Percentiles rank a stretch among this genome's conserved stretches.
Evolutionary conservation across 1,140 invertebrate genomes (phyloP).

Genomic region (Lethrus apterus): DNA sequence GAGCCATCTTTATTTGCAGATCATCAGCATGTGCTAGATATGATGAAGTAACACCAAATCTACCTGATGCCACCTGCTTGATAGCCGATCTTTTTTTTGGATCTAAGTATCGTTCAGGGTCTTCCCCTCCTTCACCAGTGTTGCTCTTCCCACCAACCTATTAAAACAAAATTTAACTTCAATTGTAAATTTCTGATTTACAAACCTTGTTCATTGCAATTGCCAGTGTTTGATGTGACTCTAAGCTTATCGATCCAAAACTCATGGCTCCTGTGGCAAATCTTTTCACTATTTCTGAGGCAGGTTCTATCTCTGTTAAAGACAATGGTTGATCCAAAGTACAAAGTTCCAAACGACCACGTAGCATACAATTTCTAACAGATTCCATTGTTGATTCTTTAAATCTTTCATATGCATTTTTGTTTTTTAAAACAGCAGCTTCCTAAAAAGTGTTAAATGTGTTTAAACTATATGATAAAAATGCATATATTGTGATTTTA

Average conservation of each 20-base stretch:
- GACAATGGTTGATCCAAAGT: slow-evolving; percentile 69
- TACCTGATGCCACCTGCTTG: slow-evolving; percentile 92
- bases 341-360: slow-evolving; percentile 85
- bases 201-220: slow-evolving; percentile 88
- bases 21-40: slow-evolving; percentile 96
- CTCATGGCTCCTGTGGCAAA: slow-evolving; percentile 80
- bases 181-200: not conserved
- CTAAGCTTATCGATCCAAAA: slow-evolving; percentile 87
- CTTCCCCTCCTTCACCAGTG: slow-evolving; percentile 92
- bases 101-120: slow-evolving; percentile 75
- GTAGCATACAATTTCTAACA: slow-evolving; percentile 79
- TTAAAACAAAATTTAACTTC: slow-evolving; percentile 2
- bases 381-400: slow-evolving; percentile 81
- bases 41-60: slow-evolving; percentile 96
- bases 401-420: slow-evolving; percentile 80
- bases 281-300: slow-evolving; percentile 91
- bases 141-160: slow-evolving; percentile 91
- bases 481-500: too few species aligned
- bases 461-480: too few species aligned
- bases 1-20: slow-evolving; percentile 98
- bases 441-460: too few species aligned
- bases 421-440: slow-evolving; percentile 75
- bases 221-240: slow-evolving; percentile 91
- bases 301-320: slow-evolving; percentile 84
- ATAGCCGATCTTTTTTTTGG: slow-evolving; percentile 73